Evolutionary conservation across 53 echinoderm and acorn worm genomes (phyloP).

Genomic region (Holothuria leucospilota): DNA sequence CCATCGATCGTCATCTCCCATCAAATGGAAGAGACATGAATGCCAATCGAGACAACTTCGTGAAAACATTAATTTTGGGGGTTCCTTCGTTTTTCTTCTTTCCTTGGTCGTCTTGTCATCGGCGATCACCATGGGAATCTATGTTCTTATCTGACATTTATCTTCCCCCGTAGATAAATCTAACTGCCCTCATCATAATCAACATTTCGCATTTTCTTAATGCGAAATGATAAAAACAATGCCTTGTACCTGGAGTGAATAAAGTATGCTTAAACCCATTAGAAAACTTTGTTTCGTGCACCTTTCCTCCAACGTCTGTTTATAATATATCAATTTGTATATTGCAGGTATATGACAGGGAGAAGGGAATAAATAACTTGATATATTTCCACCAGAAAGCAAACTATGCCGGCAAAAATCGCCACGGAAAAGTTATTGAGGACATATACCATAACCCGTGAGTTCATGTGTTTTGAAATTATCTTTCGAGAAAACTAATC

Average conservation of each 20-base stretch:
- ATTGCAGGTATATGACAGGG: conserved; percentile 27
- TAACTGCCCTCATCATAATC: conserved; percentile 45
- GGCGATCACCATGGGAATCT: conserved; percentile 23
- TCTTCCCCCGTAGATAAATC: conserved; percentile 30
- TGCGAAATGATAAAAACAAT: conserved; percentile 22
- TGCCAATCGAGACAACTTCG: conserved; percentile 36
- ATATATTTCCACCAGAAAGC: conserved; percentile 17
- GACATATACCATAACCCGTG: no score
- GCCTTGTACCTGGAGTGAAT: conserved; percentile 5
- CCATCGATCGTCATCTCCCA: conserved; percentile 18
- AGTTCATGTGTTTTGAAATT: no score
- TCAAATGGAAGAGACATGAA: conserved; percentile 30
- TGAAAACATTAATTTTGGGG: conserved; percentile 33
- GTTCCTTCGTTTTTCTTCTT: conserved; percentile 5
- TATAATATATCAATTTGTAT: conserved; percentile 41
- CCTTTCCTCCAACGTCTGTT: background rate
- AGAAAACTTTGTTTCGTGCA: background rate
- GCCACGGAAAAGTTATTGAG: no score
- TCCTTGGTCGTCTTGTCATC: conserved; percentile 1
- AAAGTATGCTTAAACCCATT: background rate
- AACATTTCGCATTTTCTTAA: conserved; percentile 17
- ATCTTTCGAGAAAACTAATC: no score
- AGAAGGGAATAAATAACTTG: conserved; percentile 2
- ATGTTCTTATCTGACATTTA: conserved; percentile 23
- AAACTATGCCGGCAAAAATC: no score